Evolutionary conservation across 2,888 invertebrate genomes (phyloP), one percentile per base, ranked within the genome.

Genomic region (Notodonta ziczac): DNA sequence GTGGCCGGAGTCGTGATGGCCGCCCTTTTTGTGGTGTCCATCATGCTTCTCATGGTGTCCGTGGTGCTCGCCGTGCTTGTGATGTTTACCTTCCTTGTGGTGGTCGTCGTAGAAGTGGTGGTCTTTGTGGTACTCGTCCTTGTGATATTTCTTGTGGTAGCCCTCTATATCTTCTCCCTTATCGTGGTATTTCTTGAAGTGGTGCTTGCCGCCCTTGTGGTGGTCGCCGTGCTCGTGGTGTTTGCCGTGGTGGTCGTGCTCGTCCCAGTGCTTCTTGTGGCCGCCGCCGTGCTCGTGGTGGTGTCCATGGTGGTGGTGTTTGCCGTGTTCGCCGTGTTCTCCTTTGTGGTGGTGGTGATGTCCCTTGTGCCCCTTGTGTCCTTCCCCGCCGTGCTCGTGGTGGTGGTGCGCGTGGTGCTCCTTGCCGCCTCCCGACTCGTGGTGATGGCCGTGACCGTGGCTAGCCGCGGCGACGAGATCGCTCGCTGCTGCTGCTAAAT

Each of bases 101-200:
- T 96, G 96, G 83, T 97, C 97, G 76, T 97, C 97, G 88, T 97
- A 97, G 94, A 97, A 97, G 93, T 97, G 97, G 84, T 97, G 97
- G 79, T 97, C 96, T 86, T 97, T 97, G 81, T 97, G 96, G 86
- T 96, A 97, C 83, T 97, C 97, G 82, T 97, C 97, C 84, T 98
- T 97, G 86, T 97, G 97, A 77, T 96, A 96, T 79, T 97, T 97
- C 88, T 97, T 96, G 83, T 97, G 97, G 86, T 96, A 97, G 10
- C 97, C 97, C 69, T 96, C 95, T 56, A 96, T 96, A 77, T 97
- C 97, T 78, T 97, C 96, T 0, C 97, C 97, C 83, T 97, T 97
- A 82, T 97, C 97, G 88, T 97, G 97, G 51, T 97, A 97, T 80
- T 97, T 97, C 84, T 97, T 97, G 80, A 97, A 96, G 51, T 96